Evolutionary conservation across 2,797 vertebrate species (phyloP), one percentile per base, ranked within the genome.

Genomic region (Thaleichthys pacificus): DNA sequence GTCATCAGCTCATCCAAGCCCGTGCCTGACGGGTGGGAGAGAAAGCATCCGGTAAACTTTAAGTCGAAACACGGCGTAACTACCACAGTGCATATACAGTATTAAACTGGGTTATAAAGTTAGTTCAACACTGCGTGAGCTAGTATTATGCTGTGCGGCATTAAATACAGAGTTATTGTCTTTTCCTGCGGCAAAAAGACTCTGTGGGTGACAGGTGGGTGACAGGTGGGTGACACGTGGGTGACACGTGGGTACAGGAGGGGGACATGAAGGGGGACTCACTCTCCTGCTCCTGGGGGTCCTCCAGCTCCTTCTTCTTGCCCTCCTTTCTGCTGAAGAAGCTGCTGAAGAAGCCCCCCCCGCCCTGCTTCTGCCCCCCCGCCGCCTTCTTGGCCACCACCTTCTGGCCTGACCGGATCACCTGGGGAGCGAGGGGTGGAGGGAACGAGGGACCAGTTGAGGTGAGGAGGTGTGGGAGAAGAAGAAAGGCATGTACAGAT

Each of bases 1-100:
- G 96, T 97, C 94, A 98, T 95, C 54, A 99, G 84, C 51, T 96
- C 94, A 81, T 98, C 95, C 77, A 99, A 89, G 60, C 93, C 96
- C 79, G 86, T 78, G 71, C 73, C 89, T 82, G 73, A 70, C 77
- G 6, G 61, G 11, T n/a, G 14, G 35, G 26, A 71, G 26, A 49
- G 15, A 68, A 68, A 2, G 3, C 12, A 32, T 47, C 42, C 42
- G 42, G 42, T 47, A 47, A 12, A 3, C 3, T 12, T 3, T 47
- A 12, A 47, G 9, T 47, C 1, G 42, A 47, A 47, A 14, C 38
- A 9, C 1, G 1, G 42, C 12, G 12, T 14, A 1, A 14, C 42
- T 14, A 3, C 11, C 42, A 9, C 38, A 47, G 2, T 12, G 42
- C 42, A 47, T 11, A 47, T 8, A 47, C 42, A 47, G 0, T 3